phyloP scores from a whole-genome alignment of 2,113 vertebrate genomes.

The Ptilonorhynchus violaceus region DNA sequence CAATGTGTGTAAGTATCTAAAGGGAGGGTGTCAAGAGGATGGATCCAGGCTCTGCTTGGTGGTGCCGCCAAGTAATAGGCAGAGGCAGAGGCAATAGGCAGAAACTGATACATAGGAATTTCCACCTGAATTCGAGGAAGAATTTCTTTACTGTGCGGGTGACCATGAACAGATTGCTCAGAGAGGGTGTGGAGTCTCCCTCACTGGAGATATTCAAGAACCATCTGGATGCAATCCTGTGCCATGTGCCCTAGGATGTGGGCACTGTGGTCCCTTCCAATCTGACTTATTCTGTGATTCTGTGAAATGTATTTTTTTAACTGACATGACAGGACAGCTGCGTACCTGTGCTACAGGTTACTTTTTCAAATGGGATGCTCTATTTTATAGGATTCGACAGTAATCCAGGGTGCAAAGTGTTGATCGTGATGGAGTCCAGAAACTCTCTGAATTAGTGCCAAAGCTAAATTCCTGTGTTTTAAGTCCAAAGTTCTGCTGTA shows the following conservation, averaged over 20 bases:
- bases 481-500: not conserved
- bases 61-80: not conserved
- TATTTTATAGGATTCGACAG: not conserved
- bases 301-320: not conserved
- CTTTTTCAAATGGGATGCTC: not conserved
- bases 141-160: not conserved
- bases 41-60: not conserved
- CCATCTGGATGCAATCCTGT: not conserved
- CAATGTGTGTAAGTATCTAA: not conserved
- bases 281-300: too few relatives aligned
- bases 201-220: not conserved
- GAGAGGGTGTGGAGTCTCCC: not conserved
- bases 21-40: not conserved
- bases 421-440: not conserved
- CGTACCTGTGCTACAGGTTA: not conserved
- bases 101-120: not conserved
- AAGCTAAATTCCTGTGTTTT: not conserved
- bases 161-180: not conserved
- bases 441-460: not conserved
- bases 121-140: not conserved
- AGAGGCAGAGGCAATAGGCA: not conserved
- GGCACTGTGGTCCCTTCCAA: not conserved
- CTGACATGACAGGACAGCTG: not conserved
- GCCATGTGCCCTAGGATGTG: not conserved
- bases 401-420: not conserved